Evolutionary conservation across 2,113 vertebrate species (phyloP), one percentile per base, ranked within the genome.

Genomic region (Corythoichthys haematopterus): DNA sequence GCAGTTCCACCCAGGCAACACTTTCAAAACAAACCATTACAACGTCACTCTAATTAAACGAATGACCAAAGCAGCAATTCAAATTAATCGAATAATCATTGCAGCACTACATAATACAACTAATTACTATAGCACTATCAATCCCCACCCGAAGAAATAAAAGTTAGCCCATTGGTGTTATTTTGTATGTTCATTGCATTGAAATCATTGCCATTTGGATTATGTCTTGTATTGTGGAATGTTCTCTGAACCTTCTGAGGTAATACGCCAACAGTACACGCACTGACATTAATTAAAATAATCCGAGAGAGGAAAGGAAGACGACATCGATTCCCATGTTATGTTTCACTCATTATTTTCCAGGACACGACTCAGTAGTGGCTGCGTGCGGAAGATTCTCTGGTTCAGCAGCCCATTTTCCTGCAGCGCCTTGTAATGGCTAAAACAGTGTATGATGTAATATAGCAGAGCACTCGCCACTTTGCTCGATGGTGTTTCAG

Each of bases 401-500:
- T 72, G 46, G 46, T 75, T 69, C 35, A 33, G 48, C 36, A 20
- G 73, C 51, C 4, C 56, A 20, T 63, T 33, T 46, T 65, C 65
- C 57, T 12, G 68, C 2, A 8, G 33, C 46, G 51, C 15, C 3
- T 33, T 0, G 1, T 43, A 46, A 67, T 28, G 55, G 72, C 59
- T 48, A 36, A 56, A 64, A 16, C 59, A 37, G 43, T 7, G 56
- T 61, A 38, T 70, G 74, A 70, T 3, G 28, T 71, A 65, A 71
- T 38, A 53, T 20, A 53, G 47, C 13, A 50, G n/a, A 58, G 47
- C 16, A 48, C 20, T 14, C n/a, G 37, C 55, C 48, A 20, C 28
- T 46, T 45, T 35, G 58, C 35, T 60, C 57, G 59, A 76, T 72
- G 46, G 46, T 47, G 56, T 79, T 74, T 46, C 48, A 35, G 64